Evolutionary conservation across 2,797 vertebrate genomes (phyloP).

Genomic region (Trichosurus vulpecula): DNA sequence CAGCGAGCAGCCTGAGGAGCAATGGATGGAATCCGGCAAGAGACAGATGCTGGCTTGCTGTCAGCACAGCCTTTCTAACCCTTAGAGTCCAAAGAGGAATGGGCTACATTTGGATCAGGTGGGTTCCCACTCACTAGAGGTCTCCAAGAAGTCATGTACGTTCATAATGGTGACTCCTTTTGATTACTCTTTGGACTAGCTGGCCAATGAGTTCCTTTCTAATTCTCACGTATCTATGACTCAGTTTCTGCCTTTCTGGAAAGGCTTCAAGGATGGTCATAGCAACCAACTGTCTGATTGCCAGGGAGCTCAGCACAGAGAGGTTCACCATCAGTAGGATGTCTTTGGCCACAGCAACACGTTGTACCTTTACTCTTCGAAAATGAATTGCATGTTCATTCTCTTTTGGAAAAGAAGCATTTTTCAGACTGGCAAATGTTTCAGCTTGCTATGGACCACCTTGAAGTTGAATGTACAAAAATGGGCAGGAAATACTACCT

Average conservation of each 20-base stretch:
- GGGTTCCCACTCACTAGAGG: not conserved
- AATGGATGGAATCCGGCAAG: not conserved
- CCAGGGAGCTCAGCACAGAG: not conserved
- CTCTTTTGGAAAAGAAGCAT: not conserved
- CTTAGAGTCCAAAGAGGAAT: not conserved
- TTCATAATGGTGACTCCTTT: not conserved
- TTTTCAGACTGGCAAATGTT: not conserved
- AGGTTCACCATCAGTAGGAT: not conserved
- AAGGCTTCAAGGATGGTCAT: not conserved
- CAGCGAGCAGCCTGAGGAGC: not conserved
- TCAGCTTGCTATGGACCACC: not conserved
- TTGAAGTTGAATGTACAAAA: not conserved
- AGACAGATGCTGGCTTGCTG: no score
- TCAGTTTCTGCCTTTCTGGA: not conserved
- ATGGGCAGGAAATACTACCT: not conserved
- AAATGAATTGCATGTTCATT: constrained; percentile 38
- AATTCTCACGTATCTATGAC: not conserved
- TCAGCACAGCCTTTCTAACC: not conserved
- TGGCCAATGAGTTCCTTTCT: not conserved
- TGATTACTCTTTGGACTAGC: not conserved
- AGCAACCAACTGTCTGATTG: not conserved
- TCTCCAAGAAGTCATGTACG: not conserved
- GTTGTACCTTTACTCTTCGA: not conserved
- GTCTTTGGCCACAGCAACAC: not conserved
- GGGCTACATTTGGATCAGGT: not conserved